Base-by-base conservation (phyloP, 2,113 vertebrate genomes). In the Brachyistius frenatus region DNA sequence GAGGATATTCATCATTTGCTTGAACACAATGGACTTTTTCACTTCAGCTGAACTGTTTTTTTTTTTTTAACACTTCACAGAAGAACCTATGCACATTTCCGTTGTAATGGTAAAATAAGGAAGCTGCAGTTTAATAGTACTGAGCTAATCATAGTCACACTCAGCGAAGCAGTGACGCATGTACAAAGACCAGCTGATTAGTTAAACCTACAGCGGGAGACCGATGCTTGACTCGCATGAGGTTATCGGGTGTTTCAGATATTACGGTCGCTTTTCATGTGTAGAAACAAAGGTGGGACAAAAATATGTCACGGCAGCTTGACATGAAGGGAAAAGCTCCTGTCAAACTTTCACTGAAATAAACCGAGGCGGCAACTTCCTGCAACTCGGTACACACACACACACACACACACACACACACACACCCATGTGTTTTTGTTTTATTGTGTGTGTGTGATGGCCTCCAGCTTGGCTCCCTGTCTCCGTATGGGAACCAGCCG, bases 351-450 rank as follows among this genome's bases (percentile, higher is more conserved):
- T 46, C 53, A 10, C 2, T 50, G 68, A 68, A 72, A 54, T 33
- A 44, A 72, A 78, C 44, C 56, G 33, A 65, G 67, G 23, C 44
- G 65, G 63, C 15, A 8, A 55, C 46, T 65, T 75, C 35, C 69
- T 68, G 65, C 55, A 56, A 55, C 35, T 58, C 50, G 0, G 35
- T 23, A 52, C 44, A 54, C 61, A 65, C 66, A 73, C 32, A 16
- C 7, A 23, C 75, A 65, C 52, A 56, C 56, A 54, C 2, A 35
- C 39, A 35, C 58, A 31, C 33, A 41, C 30, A 37, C 60, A 66
- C 53, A 61, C 66, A 47, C 64, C 91, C 93, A 92, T 91, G 92
- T 97, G 96, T 95, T 97, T 96, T 91, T 94, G 56, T 90, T 97
- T 96, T 94, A 89, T 66, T 58, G 55, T 63, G 60, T 50, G 62